Base-by-base conservation (phyloP, 2,888 invertebrate species). In the Melitaea athalia region DNA sequence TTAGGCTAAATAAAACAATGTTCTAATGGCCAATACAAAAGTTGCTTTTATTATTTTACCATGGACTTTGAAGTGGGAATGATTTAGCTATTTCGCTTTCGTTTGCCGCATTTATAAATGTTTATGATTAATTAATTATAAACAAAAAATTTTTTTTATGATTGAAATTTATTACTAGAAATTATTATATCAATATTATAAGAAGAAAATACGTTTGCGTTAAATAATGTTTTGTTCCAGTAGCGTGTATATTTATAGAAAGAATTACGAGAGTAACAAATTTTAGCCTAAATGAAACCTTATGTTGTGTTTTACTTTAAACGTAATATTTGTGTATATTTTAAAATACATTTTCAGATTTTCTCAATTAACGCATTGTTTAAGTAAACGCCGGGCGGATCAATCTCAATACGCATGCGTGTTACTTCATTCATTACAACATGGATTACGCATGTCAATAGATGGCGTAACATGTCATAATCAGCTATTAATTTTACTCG, bases 321-420 rank as follows among this genome's bases (percentile, higher is more conserved):
- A 5, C 15, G 15, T 42, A 8, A 15, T 42, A 15, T 1, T 38
- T 15, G 8, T 38, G 8, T 38, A 57, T n/a, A 24, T 33, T 12
- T 24, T 24, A 31, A 5, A 8, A 53, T 61, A 69, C n/a, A n/a
- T n/a, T n/a, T n/a, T n/a, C 75, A 73, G 69, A 72, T 74, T 78
- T 74, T 83, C 84, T 82, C 83, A 82, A 79, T 76, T 77, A 83
- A 85, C 89, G 83, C 83, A 89, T 88, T 87, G 91, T 91, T 91
- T 89, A 55, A 33, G 33, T 55, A 90, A 82, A 77, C 79, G 79
- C 76, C 76, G 76, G 81, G 76, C 79, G 88, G 91, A 91, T 92
- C 91, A 84, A 92, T 92, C 83, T 73, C 76, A 84, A 76, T 85
- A 84, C 91, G 91, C 91, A 87, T 82, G 91, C 91, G 91, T 84